Conservation (phyloP, 2,113 vertebrate genomes). For the Plestiodon gilberti region DNA sequence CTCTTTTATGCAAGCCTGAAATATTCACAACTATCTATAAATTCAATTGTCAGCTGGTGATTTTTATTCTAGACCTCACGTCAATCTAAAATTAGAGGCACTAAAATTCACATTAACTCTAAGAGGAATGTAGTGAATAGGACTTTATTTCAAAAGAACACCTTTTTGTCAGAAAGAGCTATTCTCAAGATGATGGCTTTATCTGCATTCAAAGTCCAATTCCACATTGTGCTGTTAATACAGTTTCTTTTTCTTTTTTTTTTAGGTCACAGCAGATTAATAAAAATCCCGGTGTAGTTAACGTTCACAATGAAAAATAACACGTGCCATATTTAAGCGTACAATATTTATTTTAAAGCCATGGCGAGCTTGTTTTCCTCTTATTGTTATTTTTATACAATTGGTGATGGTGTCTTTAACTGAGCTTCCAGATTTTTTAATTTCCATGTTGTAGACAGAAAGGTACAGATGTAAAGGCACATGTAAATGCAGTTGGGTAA, state of each 20-base stretch:
- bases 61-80: constrained; percentile 89
- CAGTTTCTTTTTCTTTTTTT: constrained; percentile 80
- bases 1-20: constrained; percentile 94
- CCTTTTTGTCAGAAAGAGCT: constrained; percentile 91
- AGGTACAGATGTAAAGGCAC: accelerated
- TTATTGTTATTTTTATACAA: constrained; percentile 63
- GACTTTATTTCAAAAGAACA: constrained; percentile 93
- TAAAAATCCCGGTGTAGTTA: constrained; percentile 81
- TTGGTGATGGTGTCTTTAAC: constrained; percentile 17
- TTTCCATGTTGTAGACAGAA: background rate
- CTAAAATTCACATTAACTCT: constrained; percentile 95
- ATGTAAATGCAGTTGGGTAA: background rate
- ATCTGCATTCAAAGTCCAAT: constrained; percentile 90
- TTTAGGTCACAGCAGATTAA: constrained; percentile 83
- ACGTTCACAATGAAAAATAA: constrained; percentile 81
- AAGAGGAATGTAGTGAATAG: constrained; percentile 88
- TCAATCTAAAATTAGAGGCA: constrained; percentile 95
- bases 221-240: constrained; percentile 91
- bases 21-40: constrained; percentile 97
- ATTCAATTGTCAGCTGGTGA: constrained; percentile 93
- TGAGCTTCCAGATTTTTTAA: background rate
- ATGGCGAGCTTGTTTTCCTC: constrained; percentile 57
- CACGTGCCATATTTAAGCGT: constrained; percentile 63
- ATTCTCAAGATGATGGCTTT: constrained; percentile 97
- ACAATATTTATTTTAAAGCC: constrained; percentile 78